These are phyloP conservation scores for Smutsia temminckii DNA, from an alignment of 2,797 vertebrate genomes.

Conservation along the genomic window DNA sequence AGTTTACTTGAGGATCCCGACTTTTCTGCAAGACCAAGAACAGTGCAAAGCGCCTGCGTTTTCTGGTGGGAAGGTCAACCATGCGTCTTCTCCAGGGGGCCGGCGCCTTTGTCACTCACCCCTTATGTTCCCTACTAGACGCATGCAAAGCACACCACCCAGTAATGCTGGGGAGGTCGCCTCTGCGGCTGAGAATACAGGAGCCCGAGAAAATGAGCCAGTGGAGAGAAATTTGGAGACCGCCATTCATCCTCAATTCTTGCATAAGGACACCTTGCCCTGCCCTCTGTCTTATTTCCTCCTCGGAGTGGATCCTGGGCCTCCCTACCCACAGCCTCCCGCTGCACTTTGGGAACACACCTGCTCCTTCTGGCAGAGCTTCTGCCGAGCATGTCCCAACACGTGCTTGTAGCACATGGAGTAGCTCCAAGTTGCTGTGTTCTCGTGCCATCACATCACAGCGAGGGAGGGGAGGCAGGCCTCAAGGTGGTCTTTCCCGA, in stretches of 20 bases:
- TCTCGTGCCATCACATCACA: conserved; percentile 86
- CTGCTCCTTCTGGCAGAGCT: conserved; percentile 86
- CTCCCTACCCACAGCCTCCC: neutral
- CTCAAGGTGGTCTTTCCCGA: conserved; percentile 83
- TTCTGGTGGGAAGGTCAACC: neutral
- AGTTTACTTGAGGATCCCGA: neutral
- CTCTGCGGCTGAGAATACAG: neutral
- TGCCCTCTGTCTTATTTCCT: neutral
- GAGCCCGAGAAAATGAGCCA: neutral
- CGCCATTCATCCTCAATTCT: neutral
- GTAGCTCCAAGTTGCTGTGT: conserved; percentile 85
- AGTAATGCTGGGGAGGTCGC: neutral
- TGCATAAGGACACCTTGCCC: neutral
- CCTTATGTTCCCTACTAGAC: neutral
- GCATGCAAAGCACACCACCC: neutral
- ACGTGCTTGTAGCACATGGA: conserved; percentile 88
- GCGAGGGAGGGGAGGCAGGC: conserved; percentile 83
- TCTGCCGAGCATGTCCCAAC: conserved; percentile 81
- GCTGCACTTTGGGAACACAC: conserved; percentile 58
- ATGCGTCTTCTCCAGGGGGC: neutral
- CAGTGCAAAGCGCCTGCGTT: neutral
- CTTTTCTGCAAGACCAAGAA: neutral
- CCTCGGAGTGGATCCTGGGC: neutral
- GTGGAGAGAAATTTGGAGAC: neutral
- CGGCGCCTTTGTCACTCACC: neutral